Percentiles rank a stretch among this genome's conserved stretches.
Evolutionary conservation across 1,140 invertebrate genomes (phyloP).

Genomic region (Aphidius gifuensis): DNA sequence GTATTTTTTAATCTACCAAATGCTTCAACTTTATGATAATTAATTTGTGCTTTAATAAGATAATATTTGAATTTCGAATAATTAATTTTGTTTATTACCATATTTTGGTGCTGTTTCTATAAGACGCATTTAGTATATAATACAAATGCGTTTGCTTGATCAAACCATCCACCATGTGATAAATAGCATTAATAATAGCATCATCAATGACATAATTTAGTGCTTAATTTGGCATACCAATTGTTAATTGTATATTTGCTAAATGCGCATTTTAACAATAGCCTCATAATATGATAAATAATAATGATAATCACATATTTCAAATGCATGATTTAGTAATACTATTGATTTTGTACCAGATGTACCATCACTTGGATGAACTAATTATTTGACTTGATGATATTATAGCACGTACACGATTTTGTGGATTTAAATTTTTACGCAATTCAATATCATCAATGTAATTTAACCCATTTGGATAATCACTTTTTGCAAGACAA

Average conservation of each 20-base stretch:
- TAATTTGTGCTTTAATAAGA: conserved; percentile 63
- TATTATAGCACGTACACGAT: conserved; percentile 67
- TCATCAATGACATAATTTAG: conserved; percentile 64
- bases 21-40: conserved; percentile 73
- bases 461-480: conserved; percentile 59
- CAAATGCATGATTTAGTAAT: conserved; percentile 70
- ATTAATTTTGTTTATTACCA: conserved; percentile 55
- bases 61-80: conserved; percentile 64
- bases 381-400: conserved; percentile 70
- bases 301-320: conserved; percentile 60
- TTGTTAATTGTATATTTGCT: conserved; percentile 69
- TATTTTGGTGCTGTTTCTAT: conserved; percentile 59
- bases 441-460: conserved; percentile 60
- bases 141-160: conserved; percentile 67
- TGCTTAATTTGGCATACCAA: conserved; percentile 73
- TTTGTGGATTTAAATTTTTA: conserved; percentile 56
- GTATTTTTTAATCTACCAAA: conserved; percentile 70
- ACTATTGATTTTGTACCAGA: conserved; percentile 56
- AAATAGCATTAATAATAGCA: conserved; percentile 67
- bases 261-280: conserved; percentile 71
- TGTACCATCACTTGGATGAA: conserved; percentile 53
- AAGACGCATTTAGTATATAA: conserved; percentile 65
- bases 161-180: conserved; percentile 77
- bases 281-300: conserved; percentile 74
- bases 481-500: conserved; percentile 66